These are phyloP conservation scores for Helicoverpa zea DNA, from an alignment of 1,140 invertebrate species.

Conservation along the genomic window DNA sequence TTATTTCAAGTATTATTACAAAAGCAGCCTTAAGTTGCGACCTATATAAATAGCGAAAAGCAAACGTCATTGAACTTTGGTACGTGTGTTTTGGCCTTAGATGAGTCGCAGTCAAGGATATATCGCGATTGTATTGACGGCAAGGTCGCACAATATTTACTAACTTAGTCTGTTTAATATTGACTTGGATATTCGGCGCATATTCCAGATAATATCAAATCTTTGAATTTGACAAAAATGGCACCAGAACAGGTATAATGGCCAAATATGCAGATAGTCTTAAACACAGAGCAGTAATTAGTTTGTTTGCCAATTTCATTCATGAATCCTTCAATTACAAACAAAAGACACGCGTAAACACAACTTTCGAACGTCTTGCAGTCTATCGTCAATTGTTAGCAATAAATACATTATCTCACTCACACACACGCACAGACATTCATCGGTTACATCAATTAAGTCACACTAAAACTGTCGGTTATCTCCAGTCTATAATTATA, in stretches of 20 bases:
- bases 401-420: neutral
- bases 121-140: neutral
- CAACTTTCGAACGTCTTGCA: too few species aligned
- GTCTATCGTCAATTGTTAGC: neutral
- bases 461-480: conserved; percentile 11
- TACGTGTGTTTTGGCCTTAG: conserved; percentile 8
- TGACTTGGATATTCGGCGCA: neutral
- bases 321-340: too few species aligned
- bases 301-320: too few species aligned
- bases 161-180: neutral
- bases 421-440: neutral
- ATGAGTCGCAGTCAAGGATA: conserved; percentile 27
- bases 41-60: conserved; percentile 38
- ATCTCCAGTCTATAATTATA: conserved; percentile 31
- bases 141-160: conserved; percentile 28
- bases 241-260: too few species aligned
- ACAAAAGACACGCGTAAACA: too few species aligned
- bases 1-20: conserved; percentile 29
- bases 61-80: conserved; percentile 33
- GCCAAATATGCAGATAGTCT: too few species aligned
- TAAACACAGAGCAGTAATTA: too few species aligned
- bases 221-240: too few species aligned
- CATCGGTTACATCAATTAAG: conserved; percentile 26
- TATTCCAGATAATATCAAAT: neutral
- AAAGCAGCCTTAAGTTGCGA: conserved; percentile 18